A percentile compares a stretch with the other conserved stretches of the same genome.
Evolutionary conservation across 2,888 invertebrate species (phyloP).

Genomic region (Coleophora flavipennella): DNA sequence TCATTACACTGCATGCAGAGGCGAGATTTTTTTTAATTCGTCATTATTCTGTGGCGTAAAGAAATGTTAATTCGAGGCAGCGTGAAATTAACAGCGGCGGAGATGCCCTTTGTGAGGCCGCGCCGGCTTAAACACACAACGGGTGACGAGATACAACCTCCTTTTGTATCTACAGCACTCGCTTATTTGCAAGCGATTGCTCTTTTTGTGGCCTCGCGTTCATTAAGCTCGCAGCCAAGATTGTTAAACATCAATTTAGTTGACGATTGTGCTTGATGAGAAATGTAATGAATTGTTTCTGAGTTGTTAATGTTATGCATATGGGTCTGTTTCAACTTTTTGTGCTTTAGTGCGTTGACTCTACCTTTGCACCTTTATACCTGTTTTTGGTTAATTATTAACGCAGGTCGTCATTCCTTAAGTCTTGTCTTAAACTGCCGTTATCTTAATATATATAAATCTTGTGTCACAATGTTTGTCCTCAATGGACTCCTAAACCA

Average conservation of each 20-base stretch:
- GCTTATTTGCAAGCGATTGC: conserved; percentile 68
- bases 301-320: too few relatives aligned
- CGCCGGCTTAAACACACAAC: conserved; percentile 71
- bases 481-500: too few relatives aligned
- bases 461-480: too few relatives aligned
- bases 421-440: too few relatives aligned
- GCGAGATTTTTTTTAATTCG: conserved; percentile 69
- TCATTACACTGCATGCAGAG: conserved; percentile 67
- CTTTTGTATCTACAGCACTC: conserved; percentile 55
- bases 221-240: conserved; percentile 35
- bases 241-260: conserved; percentile 62
- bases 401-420: too few relatives aligned
- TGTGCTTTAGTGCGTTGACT: not conserved
- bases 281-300: not conserved
- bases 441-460: too few relatives aligned
- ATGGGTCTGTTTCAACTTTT: not conserved
- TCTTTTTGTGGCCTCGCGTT: conserved; percentile 64
- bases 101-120: conserved; percentile 64
- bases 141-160: conserved; percentile 62
- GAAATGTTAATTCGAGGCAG: conserved; percentile 74
- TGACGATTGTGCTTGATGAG: conserved; percentile 35
- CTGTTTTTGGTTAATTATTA: not conserved
- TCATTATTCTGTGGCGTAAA: conserved; percentile 73
- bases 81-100: conserved; percentile 74
- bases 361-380: not conserved